Percentiles rank a stretch among this genome's conserved stretches.
Evolutionary conservation across 30 jellyfish, hydroid and myxozoan species (phyloP).

Genomic region (Turritopsis rubra): DNA sequence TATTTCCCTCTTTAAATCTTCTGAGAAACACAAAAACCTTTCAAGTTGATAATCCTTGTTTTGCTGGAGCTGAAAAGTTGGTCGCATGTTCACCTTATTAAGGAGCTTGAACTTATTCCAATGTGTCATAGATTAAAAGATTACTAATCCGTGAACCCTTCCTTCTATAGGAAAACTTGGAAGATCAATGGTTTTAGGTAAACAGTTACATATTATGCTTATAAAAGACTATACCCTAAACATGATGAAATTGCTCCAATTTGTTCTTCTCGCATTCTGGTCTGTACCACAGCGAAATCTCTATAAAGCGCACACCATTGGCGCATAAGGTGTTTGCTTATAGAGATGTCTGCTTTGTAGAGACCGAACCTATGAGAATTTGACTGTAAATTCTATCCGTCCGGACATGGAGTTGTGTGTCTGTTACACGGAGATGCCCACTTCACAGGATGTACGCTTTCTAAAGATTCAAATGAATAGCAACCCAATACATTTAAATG

Average conservation of each 20-base stretch:
- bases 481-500: background rate
- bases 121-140: background rate
- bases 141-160: background rate
- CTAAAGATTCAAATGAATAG: background rate
- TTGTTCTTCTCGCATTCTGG: too few relatives aligned
- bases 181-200: constrained; percentile 73
- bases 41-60: background rate
- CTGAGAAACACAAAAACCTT: background rate
- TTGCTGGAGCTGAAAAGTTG: background rate
- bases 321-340: too few relatives aligned
- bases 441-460: too few relatives aligned
- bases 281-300: too few relatives aligned
- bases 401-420: too few relatives aligned
- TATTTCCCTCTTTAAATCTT: background rate
- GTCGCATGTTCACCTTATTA: background rate
- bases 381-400: too few relatives aligned
- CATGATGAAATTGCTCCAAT: too few relatives aligned
- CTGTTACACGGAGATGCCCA: too few relatives aligned
- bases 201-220: background rate
- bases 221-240: too few relatives aligned
- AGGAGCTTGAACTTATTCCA: background rate
- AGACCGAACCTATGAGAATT: too few relatives aligned
- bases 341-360: too few relatives aligned
- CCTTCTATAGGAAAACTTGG: constrained; percentile 70
- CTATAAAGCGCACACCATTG: too few relatives aligned